Conservation (phyloP, 1,140 invertebrate species). For the Cydia fagiglandana region DNA sequence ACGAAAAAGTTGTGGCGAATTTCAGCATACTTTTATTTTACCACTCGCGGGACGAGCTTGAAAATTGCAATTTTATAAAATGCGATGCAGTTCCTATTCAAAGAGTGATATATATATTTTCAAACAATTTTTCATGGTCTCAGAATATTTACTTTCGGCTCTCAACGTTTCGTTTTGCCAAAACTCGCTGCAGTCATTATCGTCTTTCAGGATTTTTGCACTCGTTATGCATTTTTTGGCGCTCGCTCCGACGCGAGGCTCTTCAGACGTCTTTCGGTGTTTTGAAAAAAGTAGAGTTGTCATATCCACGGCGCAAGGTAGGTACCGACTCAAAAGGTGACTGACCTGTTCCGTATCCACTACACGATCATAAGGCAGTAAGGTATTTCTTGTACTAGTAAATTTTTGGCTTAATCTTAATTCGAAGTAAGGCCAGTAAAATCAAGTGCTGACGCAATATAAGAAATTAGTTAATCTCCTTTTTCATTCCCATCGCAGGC, state of each 20-base stretch:
- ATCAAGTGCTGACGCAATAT: background rate
- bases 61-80: slow-evolving; percentile 13
- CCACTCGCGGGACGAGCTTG: background rate
- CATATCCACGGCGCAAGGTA: slow-evolving; percentile 53
- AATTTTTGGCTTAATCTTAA: background rate
- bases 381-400: background rate
- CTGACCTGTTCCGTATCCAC: slow-evolving; percentile 47
- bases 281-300: slow-evolving; percentile 57
- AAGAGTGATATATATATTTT: background rate
- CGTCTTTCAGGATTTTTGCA: slow-evolving; percentile 18
- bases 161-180: background rate
- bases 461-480: slow-evolving; percentile 29
- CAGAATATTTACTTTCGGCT: background rate
- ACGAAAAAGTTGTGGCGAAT: slow-evolving; percentile 24
- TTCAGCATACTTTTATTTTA: background rate
- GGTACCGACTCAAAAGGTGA: slow-evolving; percentile 54
- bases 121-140: background rate
- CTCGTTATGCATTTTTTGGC: slow-evolving; percentile 28
- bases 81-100: background rate
- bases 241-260: slow-evolving; percentile 39
- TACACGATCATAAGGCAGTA: background rate
- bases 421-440: background rate
- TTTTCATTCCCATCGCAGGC: slow-evolving; percentile 13
- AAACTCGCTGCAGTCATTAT: slow-evolving; percentile 29
- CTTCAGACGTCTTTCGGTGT: slow-evolving; percentile 60